Conservation (phyloP, 2,888 invertebrate genomes). For the Ommatoiulus sabulosus region DNA sequence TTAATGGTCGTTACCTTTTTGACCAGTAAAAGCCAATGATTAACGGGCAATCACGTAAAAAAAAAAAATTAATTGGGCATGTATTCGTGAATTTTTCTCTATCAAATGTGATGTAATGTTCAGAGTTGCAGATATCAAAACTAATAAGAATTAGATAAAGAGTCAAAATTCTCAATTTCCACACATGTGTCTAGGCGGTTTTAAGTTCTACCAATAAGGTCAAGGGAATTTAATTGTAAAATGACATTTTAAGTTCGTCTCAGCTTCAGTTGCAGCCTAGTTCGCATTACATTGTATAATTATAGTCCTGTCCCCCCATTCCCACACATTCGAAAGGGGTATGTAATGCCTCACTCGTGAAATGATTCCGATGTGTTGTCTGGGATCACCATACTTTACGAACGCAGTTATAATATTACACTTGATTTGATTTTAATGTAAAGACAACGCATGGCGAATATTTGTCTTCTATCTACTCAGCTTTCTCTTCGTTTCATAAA, state of each 20-base stretch:
- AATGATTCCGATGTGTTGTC: background rate
- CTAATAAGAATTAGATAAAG: too few relatives aligned
- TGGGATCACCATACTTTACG: background rate
- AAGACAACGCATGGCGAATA: background rate
- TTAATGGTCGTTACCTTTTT: too few relatives aligned
- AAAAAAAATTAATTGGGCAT: too few relatives aligned
- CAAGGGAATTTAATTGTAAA: background rate
- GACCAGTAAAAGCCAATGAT: too few relatives aligned
- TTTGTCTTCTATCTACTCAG: background rate
- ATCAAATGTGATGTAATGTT: too few relatives aligned
- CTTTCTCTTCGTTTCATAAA: conserved; percentile 3
- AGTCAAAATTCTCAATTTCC: too few relatives aligned
- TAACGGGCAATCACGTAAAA: too few relatives aligned
- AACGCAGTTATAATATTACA: background rate
- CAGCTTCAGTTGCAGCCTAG: background rate
- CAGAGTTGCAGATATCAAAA: too few relatives aligned
- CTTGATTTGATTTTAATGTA: background rate
- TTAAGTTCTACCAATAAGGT: background rate
- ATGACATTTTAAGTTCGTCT: background rate
- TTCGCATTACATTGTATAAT: background rate
- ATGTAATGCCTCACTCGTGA: background rate
- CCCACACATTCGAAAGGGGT: conserved; percentile 4
- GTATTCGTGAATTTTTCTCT: too few relatives aligned
- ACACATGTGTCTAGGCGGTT: background rate
- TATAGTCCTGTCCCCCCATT: background rate